Conservation (phyloP, 2,888 invertebrate species). For the Phaedon cochleariae region DNA sequence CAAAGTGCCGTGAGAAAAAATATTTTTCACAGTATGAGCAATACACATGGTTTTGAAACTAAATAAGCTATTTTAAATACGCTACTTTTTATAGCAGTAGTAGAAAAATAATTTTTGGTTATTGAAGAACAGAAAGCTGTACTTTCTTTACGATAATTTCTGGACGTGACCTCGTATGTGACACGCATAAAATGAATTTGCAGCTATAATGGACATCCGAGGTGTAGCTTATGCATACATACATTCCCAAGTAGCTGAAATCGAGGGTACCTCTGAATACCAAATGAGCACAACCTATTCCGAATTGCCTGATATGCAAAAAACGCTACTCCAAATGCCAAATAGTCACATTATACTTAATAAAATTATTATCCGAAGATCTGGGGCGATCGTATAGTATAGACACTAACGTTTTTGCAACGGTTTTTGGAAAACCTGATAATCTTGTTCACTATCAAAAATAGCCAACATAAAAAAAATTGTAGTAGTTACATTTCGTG, state of each 20-base stretch:
- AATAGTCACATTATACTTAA: not conserved
- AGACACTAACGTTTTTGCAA: not conserved
- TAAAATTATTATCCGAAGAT: too few species aligned
- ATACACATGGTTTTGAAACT: too few species aligned
- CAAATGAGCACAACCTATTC: not conserved
- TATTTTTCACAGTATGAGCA: too few species aligned
- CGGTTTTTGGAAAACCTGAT: not conserved
- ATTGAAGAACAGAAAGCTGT: not conserved
- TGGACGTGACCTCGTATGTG: slow-evolving; percentile 35
- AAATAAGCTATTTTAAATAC: too few species aligned
- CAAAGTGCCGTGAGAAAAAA: too few species aligned
- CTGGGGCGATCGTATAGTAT: not conserved
- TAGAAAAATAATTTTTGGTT: not conserved
- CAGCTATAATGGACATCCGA: slow-evolving; percentile 7
- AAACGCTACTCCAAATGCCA: not conserved
- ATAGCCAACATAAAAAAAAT: not conserved
- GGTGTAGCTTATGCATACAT: not conserved
- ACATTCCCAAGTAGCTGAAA: slow-evolving; percentile 12
- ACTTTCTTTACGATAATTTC: slow-evolving; percentile 30
- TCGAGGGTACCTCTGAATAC: slow-evolving; percentile 3
- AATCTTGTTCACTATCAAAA: not conserved
- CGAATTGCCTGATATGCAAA: not conserved
- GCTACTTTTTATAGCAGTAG: too few species aligned
- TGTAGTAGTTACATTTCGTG: not conserved
- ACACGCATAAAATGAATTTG: slow-evolving; percentile 20